Base-by-base conservation (phyloP, 2,888 invertebrate species). In the Matsumyia berberina region DNA sequence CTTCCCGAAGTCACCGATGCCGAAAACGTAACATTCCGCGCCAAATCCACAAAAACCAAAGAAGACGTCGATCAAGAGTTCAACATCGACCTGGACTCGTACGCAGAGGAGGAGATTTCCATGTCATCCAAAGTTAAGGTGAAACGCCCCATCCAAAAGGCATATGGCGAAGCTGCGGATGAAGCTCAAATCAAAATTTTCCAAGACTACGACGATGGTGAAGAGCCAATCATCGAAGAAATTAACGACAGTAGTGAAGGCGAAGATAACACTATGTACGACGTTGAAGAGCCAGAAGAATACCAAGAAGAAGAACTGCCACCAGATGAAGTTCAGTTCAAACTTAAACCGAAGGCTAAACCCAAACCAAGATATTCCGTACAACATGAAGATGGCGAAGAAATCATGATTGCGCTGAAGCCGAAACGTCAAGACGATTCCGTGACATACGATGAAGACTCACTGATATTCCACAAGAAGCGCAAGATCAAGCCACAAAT, bases 41-140 rank as follows among this genome's bases (percentile, higher is more conserved):
- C 96, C 9, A 95, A 94, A 91, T 91, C 93, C 5, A 95, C 94
- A 0, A 96, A 95, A 92, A 96, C 95, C 0, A 96, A 96, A 91
- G 96, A 97, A 93, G 96, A 96, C 88, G 96, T 97, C 11, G 97
- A 97, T 89, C 97, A 97, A 92, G 97, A 97, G 92, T 97, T 97
- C 90, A 96, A 95, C 91, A 96, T 97, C 87, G 95, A 96, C 9
- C 92, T 97, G 81, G 96, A 97, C 91, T 95, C 96, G 0, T 97
- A 97, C 90, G 96, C 96, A 42, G 97, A 96, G 92, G 97, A 97
- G 93, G 96, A 97, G 92, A 95, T 97, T 87, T 96, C 96, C 7
- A 95, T 97, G 95, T 95, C 96, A 2, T 96, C 96, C 76, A 96
- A 96, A 91, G 95, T 97, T 0, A 96, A 95, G 91, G 89, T 97